phyloP scores from a whole-genome alignment of 2,888 invertebrate genomes.

The Lepidochrysops patricia region DNA sequence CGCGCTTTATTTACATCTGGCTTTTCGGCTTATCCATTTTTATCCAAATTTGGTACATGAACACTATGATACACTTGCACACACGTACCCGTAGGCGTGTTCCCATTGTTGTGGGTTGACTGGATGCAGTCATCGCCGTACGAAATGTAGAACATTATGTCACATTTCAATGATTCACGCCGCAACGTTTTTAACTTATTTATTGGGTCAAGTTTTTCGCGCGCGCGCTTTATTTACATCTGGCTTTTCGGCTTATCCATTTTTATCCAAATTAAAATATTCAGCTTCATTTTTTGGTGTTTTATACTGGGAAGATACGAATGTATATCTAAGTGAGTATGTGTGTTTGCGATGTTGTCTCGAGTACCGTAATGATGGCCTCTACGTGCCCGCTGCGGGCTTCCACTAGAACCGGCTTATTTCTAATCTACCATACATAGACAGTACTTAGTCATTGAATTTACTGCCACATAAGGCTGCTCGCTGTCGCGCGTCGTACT shows the following conservation, averaged over 20 bases:
- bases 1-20: no score
- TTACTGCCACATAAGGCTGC: conserved; percentile 27
- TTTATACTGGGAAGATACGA: not conserved
- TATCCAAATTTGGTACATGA: no score
- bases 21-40: no score
- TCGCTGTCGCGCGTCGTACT: conserved; percentile 13
- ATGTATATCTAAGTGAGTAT: conserved; percentile 2
- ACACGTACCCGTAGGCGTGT: not conserved
- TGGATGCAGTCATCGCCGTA: conserved; percentile 11
- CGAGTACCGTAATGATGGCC: conserved; percentile 51
- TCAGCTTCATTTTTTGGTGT: not conserved
- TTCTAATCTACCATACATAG: conserved; percentile 36
- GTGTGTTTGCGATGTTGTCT: conserved; percentile 28
- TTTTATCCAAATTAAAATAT: not conserved
- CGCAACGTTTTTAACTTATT: not conserved
- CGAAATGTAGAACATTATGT: conserved; percentile 8
- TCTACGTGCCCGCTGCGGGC: conserved; percentile 33
- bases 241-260: not conserved
- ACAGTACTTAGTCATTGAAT: conserved; percentile 37
- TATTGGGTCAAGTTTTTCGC: not conserved
- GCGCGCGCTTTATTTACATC: not conserved
- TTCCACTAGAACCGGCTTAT: conserved; percentile 32
- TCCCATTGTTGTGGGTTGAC: conserved; percentile 13
- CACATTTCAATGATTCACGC: conserved; percentile 1
- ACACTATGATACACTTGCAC: not conserved